Conservation (phyloP, 1,140 invertebrate species). For the Bombyx mori region DNA sequence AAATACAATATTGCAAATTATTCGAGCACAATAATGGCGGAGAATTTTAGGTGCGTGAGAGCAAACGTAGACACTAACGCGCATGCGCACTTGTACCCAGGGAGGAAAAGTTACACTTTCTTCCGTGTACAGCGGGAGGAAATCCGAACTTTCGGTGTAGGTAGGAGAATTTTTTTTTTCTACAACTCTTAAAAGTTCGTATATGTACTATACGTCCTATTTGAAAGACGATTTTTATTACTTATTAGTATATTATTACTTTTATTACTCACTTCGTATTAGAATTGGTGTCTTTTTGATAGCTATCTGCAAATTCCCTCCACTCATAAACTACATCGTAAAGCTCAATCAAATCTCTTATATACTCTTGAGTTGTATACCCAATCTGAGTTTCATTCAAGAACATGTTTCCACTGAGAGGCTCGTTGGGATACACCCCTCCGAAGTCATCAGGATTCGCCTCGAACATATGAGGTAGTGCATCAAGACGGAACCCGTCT, state of each 20-base stretch:
- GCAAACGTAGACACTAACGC: no score
- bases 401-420: constrained; percentile 43
- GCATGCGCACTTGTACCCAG: no score
- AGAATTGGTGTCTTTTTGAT: constrained; percentile 50
- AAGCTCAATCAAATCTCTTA: constrained; percentile 71
- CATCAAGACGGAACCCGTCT: constrained; percentile 79
- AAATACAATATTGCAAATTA: no score
- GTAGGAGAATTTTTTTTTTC: no score
- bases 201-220: neutral
- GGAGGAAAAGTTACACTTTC: no score
- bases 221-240: no score
- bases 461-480: constrained; percentile 74
- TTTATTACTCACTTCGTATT: constrained; percentile 34
- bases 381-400: constrained; percentile 35
- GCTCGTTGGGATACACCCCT: constrained; percentile 73
- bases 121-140: no score
- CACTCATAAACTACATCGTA: constrained; percentile 74
- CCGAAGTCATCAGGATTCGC: constrained; percentile 49
- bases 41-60: no score
- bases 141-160: no score
- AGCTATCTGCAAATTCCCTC: constrained; percentile 70
- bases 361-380: constrained; percentile 71
- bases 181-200: no score
- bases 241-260: no score
- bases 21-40: no score